Conservation (phyloP, 1,140 invertebrate species). For the Leptopilina clavipes region DNA sequence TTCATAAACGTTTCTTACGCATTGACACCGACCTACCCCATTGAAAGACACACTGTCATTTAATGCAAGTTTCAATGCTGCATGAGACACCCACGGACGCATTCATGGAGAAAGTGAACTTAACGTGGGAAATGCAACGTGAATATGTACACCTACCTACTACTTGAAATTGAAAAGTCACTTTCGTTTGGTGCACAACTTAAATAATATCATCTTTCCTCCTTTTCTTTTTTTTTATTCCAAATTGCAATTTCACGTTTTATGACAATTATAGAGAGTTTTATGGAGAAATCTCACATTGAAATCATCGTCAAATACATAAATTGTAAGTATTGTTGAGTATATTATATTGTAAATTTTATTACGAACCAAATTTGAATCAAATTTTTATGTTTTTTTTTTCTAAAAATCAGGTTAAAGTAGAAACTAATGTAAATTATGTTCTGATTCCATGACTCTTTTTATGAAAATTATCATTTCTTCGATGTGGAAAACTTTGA, state of each 20-base stretch:
- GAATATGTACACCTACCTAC: conserved; percentile 26
- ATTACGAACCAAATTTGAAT: no score
- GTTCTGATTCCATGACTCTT: no score
- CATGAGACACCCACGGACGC: conserved; percentile 15
- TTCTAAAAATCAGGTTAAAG: background rate
- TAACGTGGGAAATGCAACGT: conserved; percentile 66
- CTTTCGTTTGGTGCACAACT: background rate
- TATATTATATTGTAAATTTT: no score
- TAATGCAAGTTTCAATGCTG: background rate
- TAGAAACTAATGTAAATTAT: background rate
- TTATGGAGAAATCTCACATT: no score
- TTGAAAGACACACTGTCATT: background rate
- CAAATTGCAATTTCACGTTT: background rate
- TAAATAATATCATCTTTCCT: background rate
- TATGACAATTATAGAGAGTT: background rate
- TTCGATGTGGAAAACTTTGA: no score
- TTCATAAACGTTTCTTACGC: background rate
- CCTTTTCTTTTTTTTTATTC: background rate
- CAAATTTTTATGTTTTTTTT: no score
- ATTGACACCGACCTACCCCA: conserved; percentile 6
- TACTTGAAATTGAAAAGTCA: conserved; percentile 17
- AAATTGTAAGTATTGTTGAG: background rate
- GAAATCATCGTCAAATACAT: no score
- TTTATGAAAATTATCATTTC: no score
- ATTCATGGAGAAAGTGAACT: conserved; percentile 63